phyloP scores from a whole-genome alignment of 2,888 invertebrate species.

The Horisme vitalbata region DNA sequence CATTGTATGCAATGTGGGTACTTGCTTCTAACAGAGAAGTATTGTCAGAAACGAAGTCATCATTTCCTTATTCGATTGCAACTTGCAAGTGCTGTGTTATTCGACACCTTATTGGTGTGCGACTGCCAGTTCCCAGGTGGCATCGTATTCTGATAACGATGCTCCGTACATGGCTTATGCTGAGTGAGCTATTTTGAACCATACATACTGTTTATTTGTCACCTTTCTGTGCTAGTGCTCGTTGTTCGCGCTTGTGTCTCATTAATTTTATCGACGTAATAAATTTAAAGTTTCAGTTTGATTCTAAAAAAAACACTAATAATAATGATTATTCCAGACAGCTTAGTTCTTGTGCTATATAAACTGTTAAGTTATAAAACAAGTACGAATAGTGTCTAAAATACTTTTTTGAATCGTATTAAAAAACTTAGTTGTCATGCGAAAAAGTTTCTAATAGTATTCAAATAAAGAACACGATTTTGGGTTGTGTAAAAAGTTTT shows the following conservation, averaged over 20 bases:
- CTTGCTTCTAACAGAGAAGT: too few relatives aligned
- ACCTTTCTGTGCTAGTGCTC: conserved; percentile 7
- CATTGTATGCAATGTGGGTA: too few relatives aligned
- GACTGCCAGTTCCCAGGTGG: conserved; percentile 44
- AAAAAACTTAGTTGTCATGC: too few relatives aligned
- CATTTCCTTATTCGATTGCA: conserved; percentile 21
- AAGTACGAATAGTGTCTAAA: too few relatives aligned
- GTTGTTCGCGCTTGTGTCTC: conserved; percentile 15
- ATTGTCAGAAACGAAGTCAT: too few relatives aligned
- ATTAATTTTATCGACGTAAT: not conserved
- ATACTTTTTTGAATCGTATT: too few relatives aligned
- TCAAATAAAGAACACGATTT: too few relatives aligned
- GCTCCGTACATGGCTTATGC: conserved; percentile 50
- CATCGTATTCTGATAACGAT: conserved; percentile 56
- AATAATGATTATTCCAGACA: too few relatives aligned
- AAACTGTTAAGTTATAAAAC: too few relatives aligned
- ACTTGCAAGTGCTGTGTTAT: conserved; percentile 20
- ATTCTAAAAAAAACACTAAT: too few relatives aligned
- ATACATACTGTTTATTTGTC: conserved; percentile 20
- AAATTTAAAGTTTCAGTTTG: not conserved
- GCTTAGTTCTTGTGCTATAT: too few relatives aligned
- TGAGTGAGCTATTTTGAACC: conserved; percentile 44
- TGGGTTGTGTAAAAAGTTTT: not conserved
- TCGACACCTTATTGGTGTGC: conserved; percentile 18
- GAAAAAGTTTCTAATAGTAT: too few relatives aligned